Base-by-base conservation (phyloP, 2,888 invertebrate species). In the Cecidostiba fungosa region DNA sequence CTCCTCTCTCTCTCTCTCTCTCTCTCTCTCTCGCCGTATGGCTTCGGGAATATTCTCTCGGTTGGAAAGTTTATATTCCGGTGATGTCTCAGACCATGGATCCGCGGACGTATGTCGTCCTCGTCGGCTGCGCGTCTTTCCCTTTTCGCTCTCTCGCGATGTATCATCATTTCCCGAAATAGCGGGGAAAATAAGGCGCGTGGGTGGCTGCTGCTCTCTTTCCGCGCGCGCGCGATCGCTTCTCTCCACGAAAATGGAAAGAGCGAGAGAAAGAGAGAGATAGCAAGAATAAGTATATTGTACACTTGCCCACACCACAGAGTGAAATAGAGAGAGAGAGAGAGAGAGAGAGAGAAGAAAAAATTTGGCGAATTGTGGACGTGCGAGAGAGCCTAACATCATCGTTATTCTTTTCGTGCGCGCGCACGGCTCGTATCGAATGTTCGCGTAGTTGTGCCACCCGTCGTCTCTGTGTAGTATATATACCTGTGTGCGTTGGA, bases 91-190 rank as follows among this genome's bases (percentile, higher is more conserved):
- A 3, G 29, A 3, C 16, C 29, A 26, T 76, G 19, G 5, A 29
- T 76, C 76, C 50, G 19, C 1, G 26, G 19, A 19, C 26, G 66
- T 26, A 23, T 29, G 66, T 66, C 78, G 62, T 72, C 54, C 29
- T 66, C 69, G 19, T 77, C 16, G 70, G 19, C 43, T 23, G 5
- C 10, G 70, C 43, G 70, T 85, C 36, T 77, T 62, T 74, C 74
- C 54, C 66, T 69, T 66, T 74, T 79, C 72, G 59, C 77, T 50
- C 62, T 59, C 70, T 36, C 50, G 88, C 88, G 88, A 76, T 80
- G 84, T 90, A 89, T 91, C 91, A 92, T 92, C 92, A 91, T 91
- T 91, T 91, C 92, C 91, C 90, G 91, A 92, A 92, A 92, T 92
- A 92, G 92, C 89, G 84, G 87, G 88, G 88, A 89, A 89, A 88